A percentile compares a stretch with the other conserved stretches of the same genome.
Conservation (phyloP, 1,140 invertebrate species). For the Neelides sp. region DNA sequence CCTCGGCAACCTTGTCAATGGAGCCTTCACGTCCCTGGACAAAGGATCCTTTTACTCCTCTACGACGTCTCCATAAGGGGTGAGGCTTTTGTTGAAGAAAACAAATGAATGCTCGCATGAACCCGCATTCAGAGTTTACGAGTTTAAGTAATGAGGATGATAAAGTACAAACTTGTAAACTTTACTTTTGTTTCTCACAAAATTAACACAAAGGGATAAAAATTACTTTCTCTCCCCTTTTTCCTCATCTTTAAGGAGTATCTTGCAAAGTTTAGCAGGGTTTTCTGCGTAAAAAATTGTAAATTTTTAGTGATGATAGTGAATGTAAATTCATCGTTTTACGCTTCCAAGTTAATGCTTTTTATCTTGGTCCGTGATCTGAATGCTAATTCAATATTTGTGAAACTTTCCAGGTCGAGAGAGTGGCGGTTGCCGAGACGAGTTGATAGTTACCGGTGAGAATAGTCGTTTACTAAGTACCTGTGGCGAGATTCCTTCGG, state of each 20-base stretch:
- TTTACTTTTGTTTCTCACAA: neutral
- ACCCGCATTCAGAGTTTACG: neutral
- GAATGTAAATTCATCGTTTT: too few relatives aligned
- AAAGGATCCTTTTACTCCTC: slow-evolving; percentile 25
- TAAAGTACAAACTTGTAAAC: neutral
- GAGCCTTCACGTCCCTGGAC: slow-evolving; percentile 26
- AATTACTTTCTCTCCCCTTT: neutral
- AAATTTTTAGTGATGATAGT: too few relatives aligned
- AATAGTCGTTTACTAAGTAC: slow-evolving; percentile 17
- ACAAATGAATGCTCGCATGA: too few relatives aligned
- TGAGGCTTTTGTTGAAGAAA: slow-evolving; percentile 6
- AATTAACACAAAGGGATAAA: neutral
- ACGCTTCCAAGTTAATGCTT: too few relatives aligned
- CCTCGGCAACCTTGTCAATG: slow-evolving; percentile 29
- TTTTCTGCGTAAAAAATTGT: too few relatives aligned
- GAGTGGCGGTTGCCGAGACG: slow-evolving; percentile 22
- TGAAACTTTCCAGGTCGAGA: slow-evolving; percentile 24
- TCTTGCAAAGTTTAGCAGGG: too few relatives aligned
- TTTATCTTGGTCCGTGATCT: too few relatives aligned
- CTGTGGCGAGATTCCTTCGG: slow-evolving; percentile 29
- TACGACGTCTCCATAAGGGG: slow-evolving; percentile 28
- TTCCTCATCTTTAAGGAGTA: too few relatives aligned
- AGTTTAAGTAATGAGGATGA: neutral
- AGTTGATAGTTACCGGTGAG: slow-evolving; percentile 25
- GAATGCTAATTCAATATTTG: too few relatives aligned